These are phyloP conservation scores for Podilymbus podiceps DNA, from an alignment of 2,113 vertebrate species.

Conservation along the genomic window DNA sequence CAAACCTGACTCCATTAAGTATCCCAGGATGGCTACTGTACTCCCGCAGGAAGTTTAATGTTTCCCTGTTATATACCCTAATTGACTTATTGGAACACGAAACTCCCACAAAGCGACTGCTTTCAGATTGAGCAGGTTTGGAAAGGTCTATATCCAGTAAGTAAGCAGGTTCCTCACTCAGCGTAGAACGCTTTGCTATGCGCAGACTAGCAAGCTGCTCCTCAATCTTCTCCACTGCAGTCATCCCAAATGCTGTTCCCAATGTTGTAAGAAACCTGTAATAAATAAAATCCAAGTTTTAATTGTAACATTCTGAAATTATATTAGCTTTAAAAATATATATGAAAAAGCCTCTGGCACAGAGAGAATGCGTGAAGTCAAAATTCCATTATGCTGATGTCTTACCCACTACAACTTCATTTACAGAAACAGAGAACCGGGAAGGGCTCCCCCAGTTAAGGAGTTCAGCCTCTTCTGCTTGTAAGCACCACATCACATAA, in stretches of 20 bases:
- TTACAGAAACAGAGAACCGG: not conserved
- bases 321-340: not conserved
- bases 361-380: not conserved
- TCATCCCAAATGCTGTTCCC: not conserved
- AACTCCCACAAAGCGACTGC: conserved; percentile 72
- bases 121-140: not conserved
- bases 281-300: not conserved
- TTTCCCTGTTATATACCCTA: conserved; percentile 79
- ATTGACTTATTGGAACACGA: conserved; percentile 81
- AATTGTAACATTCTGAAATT: not conserved
- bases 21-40: conserved; percentile 64
- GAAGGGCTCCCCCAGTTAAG: not conserved
- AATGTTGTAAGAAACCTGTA: conserved; percentile 17
- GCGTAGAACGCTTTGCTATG: conserved; percentile 72
- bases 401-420: not conserved
- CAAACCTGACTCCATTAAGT: conserved; percentile 79
- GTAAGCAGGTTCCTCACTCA: conserved; percentile 72
- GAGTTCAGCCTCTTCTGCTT: not conserved
- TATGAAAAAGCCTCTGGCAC: not conserved
- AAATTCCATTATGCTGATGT: not conserved
- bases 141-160: conserved; percentile 75
- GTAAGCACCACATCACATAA: not conserved
- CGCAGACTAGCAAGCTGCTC: conserved; percentile 77
- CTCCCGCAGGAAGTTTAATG: conserved; percentile 70
- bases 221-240: conserved; percentile 79